Conservation (phyloP, 2,888 invertebrate species). For the Adela reaumurella region DNA sequence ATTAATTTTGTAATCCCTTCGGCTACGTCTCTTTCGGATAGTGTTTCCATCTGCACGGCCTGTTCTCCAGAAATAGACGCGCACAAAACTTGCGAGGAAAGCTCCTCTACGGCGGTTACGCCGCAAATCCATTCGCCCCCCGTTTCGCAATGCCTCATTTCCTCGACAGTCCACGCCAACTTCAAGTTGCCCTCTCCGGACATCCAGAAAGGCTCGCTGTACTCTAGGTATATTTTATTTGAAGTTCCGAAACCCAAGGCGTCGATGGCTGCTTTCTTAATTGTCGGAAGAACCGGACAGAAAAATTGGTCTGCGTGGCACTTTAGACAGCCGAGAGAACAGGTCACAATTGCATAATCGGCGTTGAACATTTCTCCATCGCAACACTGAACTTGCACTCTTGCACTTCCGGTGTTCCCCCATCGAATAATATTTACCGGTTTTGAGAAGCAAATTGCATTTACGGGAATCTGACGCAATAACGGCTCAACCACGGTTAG, state of each 20-base stretch:
- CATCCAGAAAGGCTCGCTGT: constrained; percentile 68
- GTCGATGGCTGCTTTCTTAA: constrained; percentile 68
- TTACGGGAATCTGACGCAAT: constrained; percentile 60
- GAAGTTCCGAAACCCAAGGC: constrained; percentile 70
- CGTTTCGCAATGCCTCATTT: constrained; percentile 52
- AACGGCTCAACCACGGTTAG: constrained; percentile 66
- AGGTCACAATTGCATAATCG: constrained; percentile 75
- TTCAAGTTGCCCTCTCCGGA: constrained; percentile 67
- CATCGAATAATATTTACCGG: constrained; percentile 67
- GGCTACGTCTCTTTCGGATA: constrained; percentile 65
- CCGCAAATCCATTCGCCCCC: constrained; percentile 71
- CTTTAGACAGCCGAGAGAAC: constrained; percentile 77
- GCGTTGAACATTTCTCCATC: constrained; percentile 67
- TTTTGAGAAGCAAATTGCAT: constrained; percentile 62
- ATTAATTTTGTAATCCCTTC: constrained; percentile 63
- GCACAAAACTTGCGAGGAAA: constrained; percentile 69
- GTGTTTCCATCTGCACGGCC: constrained; percentile 65
- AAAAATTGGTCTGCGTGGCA: constrained; percentile 69
- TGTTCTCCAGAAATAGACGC: constrained; percentile 70
- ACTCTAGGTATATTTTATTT: constrained; percentile 77
- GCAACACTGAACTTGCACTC: constrained; percentile 64
- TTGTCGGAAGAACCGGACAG: constrained; percentile 65
- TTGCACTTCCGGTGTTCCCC: constrained; percentile 55
- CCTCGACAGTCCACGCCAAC: constrained; percentile 67
- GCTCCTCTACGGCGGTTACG: constrained; percentile 66